Conservation (phyloP, 1,140 invertebrate genomes). For the Leptinotarsa undecemlineata region DNA sequence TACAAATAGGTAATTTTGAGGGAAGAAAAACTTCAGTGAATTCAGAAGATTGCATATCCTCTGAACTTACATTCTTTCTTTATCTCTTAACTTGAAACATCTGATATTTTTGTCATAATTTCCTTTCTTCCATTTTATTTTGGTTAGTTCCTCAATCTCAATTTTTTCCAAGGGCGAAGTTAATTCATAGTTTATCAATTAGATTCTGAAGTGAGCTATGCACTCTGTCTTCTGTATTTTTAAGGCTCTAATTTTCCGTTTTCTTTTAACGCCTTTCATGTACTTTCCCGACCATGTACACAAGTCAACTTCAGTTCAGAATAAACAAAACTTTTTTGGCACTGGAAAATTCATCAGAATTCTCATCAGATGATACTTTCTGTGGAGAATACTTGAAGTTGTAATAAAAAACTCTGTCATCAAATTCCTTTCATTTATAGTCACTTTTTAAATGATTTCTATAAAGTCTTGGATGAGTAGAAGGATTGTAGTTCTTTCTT, state of each 20-base stretch:
- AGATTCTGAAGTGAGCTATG: slow-evolving; percentile 20
- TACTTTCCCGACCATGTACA: not conserved
- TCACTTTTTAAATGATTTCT: no score
- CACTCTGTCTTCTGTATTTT: slow-evolving; percentile 25
- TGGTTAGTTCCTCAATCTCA: slow-evolving; percentile 3
- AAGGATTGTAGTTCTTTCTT: no score
- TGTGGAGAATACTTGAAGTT: no score
- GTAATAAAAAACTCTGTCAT: no score
- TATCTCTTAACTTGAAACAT: not conserved
- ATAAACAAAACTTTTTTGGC: slow-evolving; percentile 28
- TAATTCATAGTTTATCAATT: slow-evolving; percentile 12
- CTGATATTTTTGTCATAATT: not conserved
- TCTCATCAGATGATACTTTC: no score
- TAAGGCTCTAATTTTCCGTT: slow-evolving; percentile 21
- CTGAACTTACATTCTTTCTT: slow-evolving; percentile 1
- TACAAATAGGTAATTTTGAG: no score
- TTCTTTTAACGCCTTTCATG: not conserved
- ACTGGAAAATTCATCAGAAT: slow-evolving; percentile 16
- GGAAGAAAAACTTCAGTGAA: no score
- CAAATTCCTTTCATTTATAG: no score
- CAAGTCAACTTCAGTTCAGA: slow-evolving; percentile 23
- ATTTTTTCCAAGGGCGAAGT: slow-evolving; percentile 11
- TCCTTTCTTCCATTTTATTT: not conserved
- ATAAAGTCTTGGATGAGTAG: no score
- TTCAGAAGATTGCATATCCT: no score